phyloP scores from a whole-genome alignment of 2,888 invertebrate genomes.

The Coleophora deauratella region DNA sequence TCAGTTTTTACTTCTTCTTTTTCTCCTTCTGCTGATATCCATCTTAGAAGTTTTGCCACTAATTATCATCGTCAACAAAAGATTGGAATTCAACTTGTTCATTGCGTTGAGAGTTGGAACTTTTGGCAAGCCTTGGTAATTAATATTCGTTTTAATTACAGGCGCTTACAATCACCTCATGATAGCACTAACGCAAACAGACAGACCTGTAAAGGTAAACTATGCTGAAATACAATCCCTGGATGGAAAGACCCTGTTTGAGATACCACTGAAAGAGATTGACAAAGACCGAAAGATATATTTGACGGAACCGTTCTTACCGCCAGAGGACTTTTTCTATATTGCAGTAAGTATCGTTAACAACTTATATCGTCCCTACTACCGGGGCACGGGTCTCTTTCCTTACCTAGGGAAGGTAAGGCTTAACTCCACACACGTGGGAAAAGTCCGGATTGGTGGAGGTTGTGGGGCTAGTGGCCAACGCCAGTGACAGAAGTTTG shows the following conservation, averaged over 20 bases:
- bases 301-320: conserved; percentile 73
- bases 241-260: conserved; percentile 46
- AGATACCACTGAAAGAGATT: conserved; percentile 41
- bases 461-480: too few relatives aligned
- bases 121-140: too few relatives aligned
- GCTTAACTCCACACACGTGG: too few relatives aligned
- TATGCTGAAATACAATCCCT: conserved; percentile 44
- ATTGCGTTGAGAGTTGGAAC: too few relatives aligned
- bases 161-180: conserved; percentile 59
- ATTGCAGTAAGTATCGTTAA: conserved; percentile 66
- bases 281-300: conserved; percentile 43
- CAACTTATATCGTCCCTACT: not conserved
- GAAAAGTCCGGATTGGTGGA: too few relatives aligned
- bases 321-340: conserved; percentile 79
- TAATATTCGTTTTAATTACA: conserved; percentile 18
- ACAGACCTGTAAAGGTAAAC: conserved; percentile 31
- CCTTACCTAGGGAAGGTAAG: too few relatives aligned
- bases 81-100: too few relatives aligned
- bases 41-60: too few relatives aligned
- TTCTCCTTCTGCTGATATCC: too few relatives aligned
- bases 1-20: too few relatives aligned
- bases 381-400: not conserved
- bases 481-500: too few relatives aligned
- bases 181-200: conserved; percentile 35
- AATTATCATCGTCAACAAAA: too few relatives aligned